Percentiles rank a stretch among this genome's conserved stretches.
Conservation (phyloP, 1,140 invertebrate genomes). For the Apis dorsata region DNA sequence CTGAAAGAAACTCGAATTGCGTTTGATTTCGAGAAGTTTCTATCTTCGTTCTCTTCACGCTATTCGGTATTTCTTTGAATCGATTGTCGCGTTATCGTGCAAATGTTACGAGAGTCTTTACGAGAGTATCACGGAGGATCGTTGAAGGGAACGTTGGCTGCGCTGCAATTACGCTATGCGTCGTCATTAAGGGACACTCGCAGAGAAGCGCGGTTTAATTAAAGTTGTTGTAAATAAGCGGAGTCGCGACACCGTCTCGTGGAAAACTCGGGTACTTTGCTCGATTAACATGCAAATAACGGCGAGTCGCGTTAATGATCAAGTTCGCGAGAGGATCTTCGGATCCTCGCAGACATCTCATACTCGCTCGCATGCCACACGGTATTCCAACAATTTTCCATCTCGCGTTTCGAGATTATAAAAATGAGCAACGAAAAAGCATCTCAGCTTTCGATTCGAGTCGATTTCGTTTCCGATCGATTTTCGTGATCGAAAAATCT, state of each 20-base stretch:
- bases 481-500: neutral
- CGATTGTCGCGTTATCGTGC: conserved; percentile 15
- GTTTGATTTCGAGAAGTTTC: too few relatives aligned
- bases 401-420: neutral
- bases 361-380: neutral
- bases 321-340: neutral
- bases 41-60: too few relatives aligned
- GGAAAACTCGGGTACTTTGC: neutral
- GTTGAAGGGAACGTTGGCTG: neutral
- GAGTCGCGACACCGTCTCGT: neutral
- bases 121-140: neutral
- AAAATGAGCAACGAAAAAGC: too few relatives aligned
- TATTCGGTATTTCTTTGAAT: too few relatives aligned
- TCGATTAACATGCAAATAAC: conserved; percentile 41
- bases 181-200: conserved; percentile 26
- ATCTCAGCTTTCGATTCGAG: neutral
- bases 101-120: conserved; percentile 10
- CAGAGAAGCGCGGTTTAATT: conserved; percentile 47
- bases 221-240: conserved; percentile 44
- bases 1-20: too few relatives aligned
- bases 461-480: neutral
- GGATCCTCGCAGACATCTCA: too few relatives aligned
- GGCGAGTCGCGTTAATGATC: conserved; percentile 28
- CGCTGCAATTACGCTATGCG: conserved; percentile 45
- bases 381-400: neutral